These are phyloP conservation scores for Oenanthe oenanthe DNA, from an alignment of 2,113 vertebrate species.

Conservation along the genomic window DNA sequence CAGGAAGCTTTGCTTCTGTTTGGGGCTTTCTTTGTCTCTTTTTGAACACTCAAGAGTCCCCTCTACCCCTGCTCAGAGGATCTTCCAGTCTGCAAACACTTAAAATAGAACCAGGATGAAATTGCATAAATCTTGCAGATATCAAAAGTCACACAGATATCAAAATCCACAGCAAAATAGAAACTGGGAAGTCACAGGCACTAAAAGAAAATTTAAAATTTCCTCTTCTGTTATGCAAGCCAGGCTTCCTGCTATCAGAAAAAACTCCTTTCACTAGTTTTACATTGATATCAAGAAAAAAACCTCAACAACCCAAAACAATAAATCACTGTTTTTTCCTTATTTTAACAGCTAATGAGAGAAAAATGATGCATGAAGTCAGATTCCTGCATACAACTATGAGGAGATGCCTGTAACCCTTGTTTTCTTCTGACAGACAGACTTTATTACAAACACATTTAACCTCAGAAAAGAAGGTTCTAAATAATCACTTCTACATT, in stretches of 20 bases:
- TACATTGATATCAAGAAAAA: not conserved
- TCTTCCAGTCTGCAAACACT: slow-evolving; percentile 7
- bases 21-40: not conserved
- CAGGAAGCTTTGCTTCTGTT: not conserved
- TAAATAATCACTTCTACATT: not conserved
- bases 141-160: not conserved
- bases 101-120: not conserved
- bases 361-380: not conserved
- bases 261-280: not conserved
- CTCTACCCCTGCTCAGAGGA: not conserved
- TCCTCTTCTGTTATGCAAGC: not conserved
- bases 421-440: not conserved
- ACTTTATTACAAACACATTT: not conserved
- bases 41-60: not conserved
- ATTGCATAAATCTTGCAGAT: not conserved
- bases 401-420: not conserved
- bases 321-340: not conserved
- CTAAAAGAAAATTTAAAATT: not conserved
- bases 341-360: not conserved
- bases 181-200: not conserved
- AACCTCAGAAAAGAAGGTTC: not conserved
- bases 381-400: not conserved
- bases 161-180: not conserved
- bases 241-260: not conserved
- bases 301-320: not conserved